Evolutionary conservation across 2,888 invertebrate species (phyloP).

Genomic region (Tipula helvola): DNA sequence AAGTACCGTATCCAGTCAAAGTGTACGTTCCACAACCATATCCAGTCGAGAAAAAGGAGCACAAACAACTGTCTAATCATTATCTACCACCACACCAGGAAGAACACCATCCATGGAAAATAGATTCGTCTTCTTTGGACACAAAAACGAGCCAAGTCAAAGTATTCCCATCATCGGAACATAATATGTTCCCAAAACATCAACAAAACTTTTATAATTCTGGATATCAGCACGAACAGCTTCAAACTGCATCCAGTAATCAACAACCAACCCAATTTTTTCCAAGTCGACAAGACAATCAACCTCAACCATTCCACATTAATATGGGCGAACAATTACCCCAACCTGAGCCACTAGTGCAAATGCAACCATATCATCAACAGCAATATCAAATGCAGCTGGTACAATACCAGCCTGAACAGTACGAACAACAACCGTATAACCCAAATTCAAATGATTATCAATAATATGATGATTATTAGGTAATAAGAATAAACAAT

Average conservation of each 20-base stretch:
- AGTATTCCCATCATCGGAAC: neutral
- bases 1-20: constrained; percentile 26
- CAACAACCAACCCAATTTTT: neutral
- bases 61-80: constrained; percentile 11
- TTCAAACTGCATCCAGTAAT: constrained; percentile 8
- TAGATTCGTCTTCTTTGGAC: neutral
- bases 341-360: constrained; percentile 13
- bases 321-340: constrained; percentile 13
- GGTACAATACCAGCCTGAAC: constrained; percentile 7
- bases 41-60: constrained; percentile 26
- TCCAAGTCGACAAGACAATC: neutral
- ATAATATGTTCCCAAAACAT: neutral
- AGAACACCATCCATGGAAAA: constrained; percentile 5
- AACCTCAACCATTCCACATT: constrained; percentile 11
- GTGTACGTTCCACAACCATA: constrained; percentile 26
- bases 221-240: neutral
- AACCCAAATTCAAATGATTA: neutral
- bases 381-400: constrained; percentile 10
- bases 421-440: neutral
- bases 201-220: neutral
- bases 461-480: neutral
- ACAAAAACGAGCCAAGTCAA: neutral
- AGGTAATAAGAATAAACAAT: neutral
- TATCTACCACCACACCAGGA: constrained; percentile 6
- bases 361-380: constrained; percentile 10